Evolutionary conservation across 2,113 vertebrate genomes (phyloP).

Genomic region (Vicugna pacos): DNA sequence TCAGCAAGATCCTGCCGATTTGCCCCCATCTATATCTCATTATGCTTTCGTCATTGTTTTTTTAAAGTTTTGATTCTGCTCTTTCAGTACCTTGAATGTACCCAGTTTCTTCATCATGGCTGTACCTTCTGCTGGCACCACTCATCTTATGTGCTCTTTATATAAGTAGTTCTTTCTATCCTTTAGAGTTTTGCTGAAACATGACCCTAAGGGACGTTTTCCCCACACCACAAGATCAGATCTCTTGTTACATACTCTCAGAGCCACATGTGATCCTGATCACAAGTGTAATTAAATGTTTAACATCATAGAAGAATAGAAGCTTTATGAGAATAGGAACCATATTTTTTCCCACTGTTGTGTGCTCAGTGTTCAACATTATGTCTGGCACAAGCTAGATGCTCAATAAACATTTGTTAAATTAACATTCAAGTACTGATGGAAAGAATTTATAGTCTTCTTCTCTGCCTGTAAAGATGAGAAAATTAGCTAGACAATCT

Average conservation of each 20-base stretch:
- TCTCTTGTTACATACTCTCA: background rate
- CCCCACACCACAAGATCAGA: background rate
- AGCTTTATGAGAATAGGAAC: background rate
- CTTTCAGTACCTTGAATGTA: background rate
- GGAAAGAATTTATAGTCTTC: constrained; percentile 9
- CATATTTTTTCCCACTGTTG: background rate
- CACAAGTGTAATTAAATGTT: background rate
- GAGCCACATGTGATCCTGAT: background rate
- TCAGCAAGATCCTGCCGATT: background rate
- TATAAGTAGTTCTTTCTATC: background rate
- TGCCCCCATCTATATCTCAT: background rate
- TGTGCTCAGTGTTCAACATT: constrained; percentile 9
- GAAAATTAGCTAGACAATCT: constrained; percentile 15
- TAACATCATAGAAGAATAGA: background rate
- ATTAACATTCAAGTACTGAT: background rate
- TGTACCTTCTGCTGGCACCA: background rate
- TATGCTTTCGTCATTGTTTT: background rate
- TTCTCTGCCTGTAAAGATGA: constrained; percentile 8
- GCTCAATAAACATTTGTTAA: constrained; percentile 45
- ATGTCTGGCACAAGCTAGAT: constrained; percentile 1
- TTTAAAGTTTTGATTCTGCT: background rate
- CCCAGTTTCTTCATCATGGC: background rate
- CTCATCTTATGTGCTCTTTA: background rate
- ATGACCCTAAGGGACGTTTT: background rate
- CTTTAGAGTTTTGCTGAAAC: constrained; percentile 9